Evolutionary conservation across 2,113 vertebrate species (phyloP), one percentile per base, ranked within the genome.

Genomic region (Centrocercus urophasianus): DNA sequence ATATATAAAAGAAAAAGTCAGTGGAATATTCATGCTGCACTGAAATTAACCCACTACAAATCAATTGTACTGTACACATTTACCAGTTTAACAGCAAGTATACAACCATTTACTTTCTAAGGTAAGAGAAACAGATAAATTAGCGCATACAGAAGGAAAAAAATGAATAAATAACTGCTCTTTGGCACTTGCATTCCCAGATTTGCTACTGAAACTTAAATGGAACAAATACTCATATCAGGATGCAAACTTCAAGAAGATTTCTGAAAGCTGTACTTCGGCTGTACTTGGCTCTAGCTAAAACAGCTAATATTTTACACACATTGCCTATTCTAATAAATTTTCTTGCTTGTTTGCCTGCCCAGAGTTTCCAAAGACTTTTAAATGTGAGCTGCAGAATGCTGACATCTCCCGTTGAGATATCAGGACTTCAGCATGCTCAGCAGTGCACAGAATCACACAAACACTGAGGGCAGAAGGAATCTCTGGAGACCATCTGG

Each of bases 341-440:
- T 70, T 70, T 91, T 73, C 34, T 74, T 34, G 9, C 32, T 81
- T 15, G 10, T 67, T 67, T 83, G 56, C 32, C 52, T 83, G 11
- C 28, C 13, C 69, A 27, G 52, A 52, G 19, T 15, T 34, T 40
- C 17, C 15, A 34, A 81, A 86, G 50, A 40, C 22, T 21, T 81
- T 86, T 71, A 71, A 60, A 78, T 34, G 65, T 86, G 83, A 71
- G 86, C 89, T 93, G 82, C 94, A 93, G 71, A 93, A 89, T 72
- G 86, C 88, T 96, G 76, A 94, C 75, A 95, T 89, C 91, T 85
- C 91, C 94, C 87, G 90, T 88, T 74, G 85, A 91, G 93, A 57
- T 69, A 71, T 36, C 80, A 89, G 76, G 89, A 83, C 34, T 95
- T 86, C 85, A 95, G 50, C 60, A 50, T 2, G 28, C 65, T 61